These are phyloP conservation scores for Cyrtodaria siliqua DNA, from an alignment of 2,888 invertebrate genomes.

Conservation along the genomic window DNA sequence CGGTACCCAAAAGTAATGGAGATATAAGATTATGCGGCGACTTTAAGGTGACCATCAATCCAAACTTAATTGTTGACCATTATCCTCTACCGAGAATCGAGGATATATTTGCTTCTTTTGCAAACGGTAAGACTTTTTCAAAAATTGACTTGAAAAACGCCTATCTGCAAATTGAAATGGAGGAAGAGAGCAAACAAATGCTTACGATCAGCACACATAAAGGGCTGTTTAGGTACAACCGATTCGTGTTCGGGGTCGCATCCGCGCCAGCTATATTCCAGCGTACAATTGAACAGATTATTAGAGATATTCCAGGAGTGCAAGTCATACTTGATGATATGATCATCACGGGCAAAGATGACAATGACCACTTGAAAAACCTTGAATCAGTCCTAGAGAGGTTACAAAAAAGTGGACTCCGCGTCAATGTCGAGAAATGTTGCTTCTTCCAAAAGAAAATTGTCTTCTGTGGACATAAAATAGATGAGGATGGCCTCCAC, in stretches of 20 bases:
- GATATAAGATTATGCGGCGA: slow-evolving; percentile 66
- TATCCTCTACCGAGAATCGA: slow-evolving; percentile 68
- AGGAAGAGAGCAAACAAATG: slow-evolving; percentile 31
- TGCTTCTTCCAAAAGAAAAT: slow-evolving; percentile 24
- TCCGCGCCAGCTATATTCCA: slow-evolving; percentile 64
- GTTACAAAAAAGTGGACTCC: slow-evolving; percentile 10
- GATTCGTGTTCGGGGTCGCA: slow-evolving; percentile 64
- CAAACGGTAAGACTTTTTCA: slow-evolving; percentile 49
- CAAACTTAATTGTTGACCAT: slow-evolving; percentile 72
- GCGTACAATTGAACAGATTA: slow-evolving; percentile 63
- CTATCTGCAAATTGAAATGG: slow-evolving; percentile 49
- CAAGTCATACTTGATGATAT: slow-evolving; percentile 34
- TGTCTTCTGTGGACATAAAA: slow-evolving; percentile 23
- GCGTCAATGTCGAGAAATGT: slow-evolving; percentile 37
- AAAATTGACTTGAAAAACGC: slow-evolving; percentile 71
- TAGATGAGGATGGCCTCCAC: slow-evolving; percentile 22
- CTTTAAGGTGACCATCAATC: slow-evolving; percentile 70
- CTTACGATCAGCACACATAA: slow-evolving; percentile 67
- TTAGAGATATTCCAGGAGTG: slow-evolving; percentile 54
- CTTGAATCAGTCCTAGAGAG: slow-evolving; percentile 22
- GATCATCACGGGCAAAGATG: slow-evolving; percentile 25
- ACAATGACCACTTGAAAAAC: slow-evolving; percentile 25
- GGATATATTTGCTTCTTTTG: slow-evolving; percentile 65
- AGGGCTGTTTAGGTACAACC: slow-evolving; percentile 61
- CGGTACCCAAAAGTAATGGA: slow-evolving; percentile 58